A percentile compares a stretch with the other conserved stretches of the same genome.
Evolutionary conservation across 2,113 vertebrate species (phyloP).

Genomic region (Phylloscopus trochilus): DNA sequence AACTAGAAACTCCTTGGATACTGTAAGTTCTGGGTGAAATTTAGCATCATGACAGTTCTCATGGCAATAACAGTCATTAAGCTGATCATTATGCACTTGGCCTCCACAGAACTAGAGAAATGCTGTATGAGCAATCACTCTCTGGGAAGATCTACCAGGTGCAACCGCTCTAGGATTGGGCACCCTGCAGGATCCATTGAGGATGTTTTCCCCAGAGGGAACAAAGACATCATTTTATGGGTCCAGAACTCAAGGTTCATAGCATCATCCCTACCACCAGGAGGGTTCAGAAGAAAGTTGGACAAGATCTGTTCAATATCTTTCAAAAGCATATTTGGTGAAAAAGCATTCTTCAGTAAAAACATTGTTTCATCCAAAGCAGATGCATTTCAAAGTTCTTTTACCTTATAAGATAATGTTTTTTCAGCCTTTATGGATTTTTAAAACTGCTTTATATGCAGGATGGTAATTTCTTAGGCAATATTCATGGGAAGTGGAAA

Average conservation of each 20-base stretch:
- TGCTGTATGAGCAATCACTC: fast-evolving
- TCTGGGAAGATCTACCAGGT: background rate
- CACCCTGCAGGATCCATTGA: background rate
- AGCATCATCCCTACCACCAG: background rate
- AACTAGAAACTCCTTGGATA: background rate
- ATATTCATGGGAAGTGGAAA: background rate
- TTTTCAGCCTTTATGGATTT: background rate
- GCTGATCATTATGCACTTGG: background rate
- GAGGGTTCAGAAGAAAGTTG: background rate
- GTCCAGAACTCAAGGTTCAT: background rate
- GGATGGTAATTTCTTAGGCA: background rate
- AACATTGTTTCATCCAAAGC: background rate
- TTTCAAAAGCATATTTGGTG: background rate
- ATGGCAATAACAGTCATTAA: background rate
- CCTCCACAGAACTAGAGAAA: background rate
- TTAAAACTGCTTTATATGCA: background rate
- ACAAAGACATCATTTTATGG: background rate
- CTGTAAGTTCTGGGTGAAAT: background rate
- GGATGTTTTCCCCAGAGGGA: fast-evolving
- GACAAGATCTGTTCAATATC: background rate
- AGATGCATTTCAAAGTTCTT: background rate
- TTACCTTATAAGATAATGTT: background rate
- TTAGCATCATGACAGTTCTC: background rate
- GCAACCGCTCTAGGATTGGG: background rate
- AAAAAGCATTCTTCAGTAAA: background rate